Conservation (phyloP, 2,888 invertebrate genomes). For the Ptycholaimellus sp. region DNA sequence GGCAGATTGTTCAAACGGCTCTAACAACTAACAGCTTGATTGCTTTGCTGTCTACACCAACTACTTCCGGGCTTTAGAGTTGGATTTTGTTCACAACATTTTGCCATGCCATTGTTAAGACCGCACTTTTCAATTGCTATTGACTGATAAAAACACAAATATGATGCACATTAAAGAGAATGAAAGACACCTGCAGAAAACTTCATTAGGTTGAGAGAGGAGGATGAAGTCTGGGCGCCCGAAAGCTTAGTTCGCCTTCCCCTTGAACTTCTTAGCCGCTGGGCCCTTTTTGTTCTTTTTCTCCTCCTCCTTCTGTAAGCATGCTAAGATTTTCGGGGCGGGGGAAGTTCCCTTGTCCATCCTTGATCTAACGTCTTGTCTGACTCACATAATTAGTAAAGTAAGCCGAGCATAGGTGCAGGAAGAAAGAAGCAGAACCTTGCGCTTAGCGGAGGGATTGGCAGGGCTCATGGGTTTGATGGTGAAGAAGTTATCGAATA, state of each 20-base stretch:
- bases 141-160: neutral
- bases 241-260: neutral
- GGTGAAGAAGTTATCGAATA: conserved; percentile 80
- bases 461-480: conserved; percentile 29
- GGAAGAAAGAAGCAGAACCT: neutral
- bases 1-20: too few species aligned
- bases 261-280: neutral
- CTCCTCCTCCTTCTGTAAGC: neutral
- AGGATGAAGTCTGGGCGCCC: too few species aligned
- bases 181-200: too few species aligned
- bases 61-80: too few species aligned
- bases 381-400: neutral
- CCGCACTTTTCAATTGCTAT: too few species aligned
- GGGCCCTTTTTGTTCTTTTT: neutral
- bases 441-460: conserved; percentile 1
- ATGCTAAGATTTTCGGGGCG: neutral
- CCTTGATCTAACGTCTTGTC: neutral
- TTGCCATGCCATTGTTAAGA: too few species aligned
- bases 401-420: neutral
- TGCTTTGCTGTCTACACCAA: too few species aligned
- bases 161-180: too few species aligned
- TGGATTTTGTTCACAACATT: too few species aligned
- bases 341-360: neutral
- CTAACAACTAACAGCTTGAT: too few species aligned
- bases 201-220: too few species aligned